Conservation (phyloP, 2,888 invertebrate species). For the Harpalus rufipes region DNA sequence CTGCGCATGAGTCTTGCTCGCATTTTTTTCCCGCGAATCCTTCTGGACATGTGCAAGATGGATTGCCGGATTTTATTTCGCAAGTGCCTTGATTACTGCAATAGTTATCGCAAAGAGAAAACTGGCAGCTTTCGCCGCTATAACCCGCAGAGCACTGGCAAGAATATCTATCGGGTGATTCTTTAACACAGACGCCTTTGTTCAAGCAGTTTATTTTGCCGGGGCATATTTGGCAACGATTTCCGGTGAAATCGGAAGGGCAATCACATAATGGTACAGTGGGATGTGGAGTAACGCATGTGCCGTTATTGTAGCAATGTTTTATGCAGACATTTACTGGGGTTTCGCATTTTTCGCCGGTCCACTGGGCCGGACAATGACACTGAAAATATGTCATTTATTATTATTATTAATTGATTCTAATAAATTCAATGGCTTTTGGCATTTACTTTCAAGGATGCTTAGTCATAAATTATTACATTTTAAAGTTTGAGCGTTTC, state of each 20-base stretch:
- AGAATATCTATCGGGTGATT: slow-evolving; percentile 74
- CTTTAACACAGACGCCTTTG: slow-evolving; percentile 80
- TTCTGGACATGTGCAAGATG: slow-evolving; percentile 77
- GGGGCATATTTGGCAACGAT: slow-evolving; percentile 80
- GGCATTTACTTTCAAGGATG: too few relatives aligned
- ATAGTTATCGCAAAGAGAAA: slow-evolving; percentile 75
- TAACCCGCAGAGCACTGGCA: slow-evolving; percentile 81
- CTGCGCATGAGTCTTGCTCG: slow-evolving; percentile 80
- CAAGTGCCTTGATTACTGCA: slow-evolving; percentile 76
- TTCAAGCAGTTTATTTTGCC: slow-evolving; percentile 79
- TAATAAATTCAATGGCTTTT: too few relatives aligned
- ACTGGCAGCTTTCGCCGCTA: slow-evolving; percentile 78
- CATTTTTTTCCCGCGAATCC: slow-evolving; percentile 81
- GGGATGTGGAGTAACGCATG: slow-evolving; percentile 75
- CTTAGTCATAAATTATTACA: too few relatives aligned
- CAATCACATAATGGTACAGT: slow-evolving; percentile 78
- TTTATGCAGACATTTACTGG: slow-evolving; percentile 80
- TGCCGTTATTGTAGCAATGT: slow-evolving; percentile 82
- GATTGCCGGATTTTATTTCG: slow-evolving; percentile 73
- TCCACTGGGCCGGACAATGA: slow-evolving; percentile 82
- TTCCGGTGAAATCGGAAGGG: slow-evolving; percentile 75
- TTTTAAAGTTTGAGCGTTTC: too few relatives aligned
- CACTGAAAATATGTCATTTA: slow-evolving; percentile 77
- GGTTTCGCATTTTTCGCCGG: slow-evolving; percentile 83
- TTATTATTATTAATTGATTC: too few relatives aligned